These are phyloP conservation scores for Phodopus roborovskii DNA, from an alignment of 2,113 vertebrate species.

Conservation along the genomic window DNA sequence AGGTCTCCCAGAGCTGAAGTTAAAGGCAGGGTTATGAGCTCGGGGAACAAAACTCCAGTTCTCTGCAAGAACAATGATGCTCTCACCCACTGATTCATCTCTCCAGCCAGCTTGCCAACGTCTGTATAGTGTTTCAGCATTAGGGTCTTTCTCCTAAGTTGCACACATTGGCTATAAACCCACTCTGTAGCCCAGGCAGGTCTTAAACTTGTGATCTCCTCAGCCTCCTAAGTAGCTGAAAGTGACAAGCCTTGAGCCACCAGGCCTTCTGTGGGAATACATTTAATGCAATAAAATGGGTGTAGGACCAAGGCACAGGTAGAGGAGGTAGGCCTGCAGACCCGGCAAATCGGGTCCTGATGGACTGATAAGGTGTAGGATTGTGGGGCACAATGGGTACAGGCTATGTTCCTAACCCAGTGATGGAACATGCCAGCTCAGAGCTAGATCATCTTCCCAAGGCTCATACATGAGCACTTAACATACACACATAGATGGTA, in stretches of 20 bases:
- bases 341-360: not conserved
- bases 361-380: not conserved
- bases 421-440: not conserved
- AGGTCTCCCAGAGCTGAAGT: not conserved
- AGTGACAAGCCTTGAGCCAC: not conserved
- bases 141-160: not conserved
- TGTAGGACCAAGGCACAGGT: not conserved
- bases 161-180: not conserved
- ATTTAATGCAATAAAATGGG: not conserved
- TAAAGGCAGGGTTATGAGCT: not conserved
- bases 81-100: not conserved
- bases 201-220: not conserved
- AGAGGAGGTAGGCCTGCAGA: no score
- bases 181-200: not conserved
- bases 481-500: not conserved
- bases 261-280: not conserved
- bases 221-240: not conserved
- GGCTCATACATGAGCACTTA: not conserved
- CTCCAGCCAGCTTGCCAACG: not conserved
- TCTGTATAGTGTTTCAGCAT: not conserved
- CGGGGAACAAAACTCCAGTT: not conserved
- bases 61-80: not conserved
- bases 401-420: not conserved
- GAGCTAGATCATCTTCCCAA: not conserved
- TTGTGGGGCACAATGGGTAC: not conserved